These are phyloP conservation scores for Hydraecia micacea DNA, from an alignment of 2,888 invertebrate genomes.

Conservation along the genomic window DNA sequence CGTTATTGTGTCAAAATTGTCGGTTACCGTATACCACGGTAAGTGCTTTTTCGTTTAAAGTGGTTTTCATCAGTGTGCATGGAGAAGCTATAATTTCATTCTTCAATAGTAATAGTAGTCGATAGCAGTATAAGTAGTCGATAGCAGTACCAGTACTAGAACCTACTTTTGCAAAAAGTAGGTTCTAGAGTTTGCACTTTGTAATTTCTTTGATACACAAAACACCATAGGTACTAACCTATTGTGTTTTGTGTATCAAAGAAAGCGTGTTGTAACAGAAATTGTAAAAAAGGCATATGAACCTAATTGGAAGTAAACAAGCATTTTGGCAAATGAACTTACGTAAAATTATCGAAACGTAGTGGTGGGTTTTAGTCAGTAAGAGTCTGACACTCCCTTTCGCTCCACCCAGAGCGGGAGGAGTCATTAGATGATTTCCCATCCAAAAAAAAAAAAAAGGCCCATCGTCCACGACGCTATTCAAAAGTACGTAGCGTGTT, in stretches of 20 bases:
- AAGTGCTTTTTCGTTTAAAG: slow-evolving; percentile 55
- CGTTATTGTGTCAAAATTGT: slow-evolving; percentile 48
- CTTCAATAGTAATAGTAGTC: slow-evolving; percentile 40
- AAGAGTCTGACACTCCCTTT: too few relatives aligned
- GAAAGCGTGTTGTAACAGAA: not conserved
- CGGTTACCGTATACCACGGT: slow-evolving; percentile 30
- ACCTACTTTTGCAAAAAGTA: slow-evolving; percentile 28
- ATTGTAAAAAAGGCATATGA: not conserved
- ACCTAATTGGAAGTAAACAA: not conserved
- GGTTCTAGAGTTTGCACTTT: not conserved
- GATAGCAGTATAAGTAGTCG: slow-evolving; percentile 24
- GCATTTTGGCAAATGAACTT: not conserved
- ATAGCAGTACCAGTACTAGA: slow-evolving; percentile 10
- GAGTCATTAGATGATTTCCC: too few relatives aligned
- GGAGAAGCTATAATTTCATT: slow-evolving; percentile 55
- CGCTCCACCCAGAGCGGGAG: too few relatives aligned
- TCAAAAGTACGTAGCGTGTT: too few relatives aligned
- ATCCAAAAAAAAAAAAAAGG: too few relatives aligned
- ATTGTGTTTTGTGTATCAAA: not conserved
- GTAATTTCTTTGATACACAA: too few relatives aligned
- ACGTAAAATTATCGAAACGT: not conserved
- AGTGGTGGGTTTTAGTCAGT: too few relatives aligned
- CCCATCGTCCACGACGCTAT: too few relatives aligned
- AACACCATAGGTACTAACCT: too few relatives aligned
- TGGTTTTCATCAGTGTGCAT: slow-evolving; percentile 50